Evolutionary conservation across 2,888 invertebrate genomes (phyloP).

Genomic region (Elmis aenea): DNA sequence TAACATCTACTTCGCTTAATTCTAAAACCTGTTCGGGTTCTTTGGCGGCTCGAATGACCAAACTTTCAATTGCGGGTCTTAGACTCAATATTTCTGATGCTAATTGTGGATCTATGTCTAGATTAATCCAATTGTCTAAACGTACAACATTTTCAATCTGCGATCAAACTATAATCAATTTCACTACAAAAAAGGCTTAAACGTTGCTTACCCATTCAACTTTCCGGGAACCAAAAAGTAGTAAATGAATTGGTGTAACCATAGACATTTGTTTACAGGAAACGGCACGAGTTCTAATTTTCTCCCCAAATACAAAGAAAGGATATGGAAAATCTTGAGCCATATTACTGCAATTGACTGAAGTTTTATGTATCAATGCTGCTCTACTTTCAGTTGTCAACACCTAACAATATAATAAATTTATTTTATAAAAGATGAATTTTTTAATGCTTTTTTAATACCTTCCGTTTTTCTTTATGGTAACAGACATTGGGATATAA

Average conservation of each 20-base stretch:
- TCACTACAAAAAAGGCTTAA: not conserved
- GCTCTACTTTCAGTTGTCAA: conserved; percentile 92
- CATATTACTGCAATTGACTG: conserved; percentile 85
- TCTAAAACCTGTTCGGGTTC: conserved; percentile 73
- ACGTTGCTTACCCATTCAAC: conserved; percentile 66
- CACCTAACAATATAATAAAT: conserved; percentile 52
- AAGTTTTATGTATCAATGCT: conserved; percentile 93
- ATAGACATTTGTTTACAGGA: conserved; percentile 93
- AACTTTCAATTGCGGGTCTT: conserved; percentile 80
- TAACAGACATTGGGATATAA: conserved; percentile 95
- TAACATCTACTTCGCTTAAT: conserved; percentile 57
- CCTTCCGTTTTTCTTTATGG: conserved; percentile 93
- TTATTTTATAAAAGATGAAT: not conserved
- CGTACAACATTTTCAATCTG: conserved; percentile 68
- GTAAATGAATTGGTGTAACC: conserved; percentile 88
- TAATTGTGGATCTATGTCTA: conserved; percentile 72
- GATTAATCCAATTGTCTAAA: conserved; percentile 91
- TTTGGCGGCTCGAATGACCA: conserved; percentile 74
- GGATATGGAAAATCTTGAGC: conserved; percentile 87
- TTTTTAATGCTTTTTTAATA: not conserved
- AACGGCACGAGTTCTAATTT: conserved; percentile 92
- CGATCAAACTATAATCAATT: conserved; percentile 12
- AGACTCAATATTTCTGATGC: conserved; percentile 83
- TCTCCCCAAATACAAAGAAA: conserved; percentile 97
- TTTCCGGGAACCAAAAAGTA: conserved; percentile 89